These are phyloP conservation scores for Setophaga coronata DNA, from an alignment of 2,113 vertebrate species.

Conservation along the genomic window DNA sequence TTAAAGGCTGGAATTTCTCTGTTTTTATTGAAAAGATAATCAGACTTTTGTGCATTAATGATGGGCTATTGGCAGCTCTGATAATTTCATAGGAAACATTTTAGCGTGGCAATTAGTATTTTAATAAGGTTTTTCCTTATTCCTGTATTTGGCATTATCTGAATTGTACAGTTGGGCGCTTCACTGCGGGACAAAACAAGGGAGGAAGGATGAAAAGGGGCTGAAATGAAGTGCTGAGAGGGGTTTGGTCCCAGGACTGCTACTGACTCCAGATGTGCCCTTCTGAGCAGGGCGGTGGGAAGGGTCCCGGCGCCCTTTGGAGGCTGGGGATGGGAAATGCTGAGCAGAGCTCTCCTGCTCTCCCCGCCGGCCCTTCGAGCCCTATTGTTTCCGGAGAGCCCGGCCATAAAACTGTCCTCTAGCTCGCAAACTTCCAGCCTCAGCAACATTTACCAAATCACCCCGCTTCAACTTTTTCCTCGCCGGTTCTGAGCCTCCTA, in stretches of 20 bases:
- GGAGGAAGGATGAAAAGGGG: background rate
- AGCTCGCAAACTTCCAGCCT: background rate
- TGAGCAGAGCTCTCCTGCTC: background rate
- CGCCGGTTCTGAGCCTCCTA: constrained; percentile 43
- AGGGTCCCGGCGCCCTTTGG: background rate
- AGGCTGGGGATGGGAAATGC: background rate
- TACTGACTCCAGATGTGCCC: background rate
- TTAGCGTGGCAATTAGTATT: background rate
- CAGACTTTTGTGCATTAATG: constrained; percentile 15
- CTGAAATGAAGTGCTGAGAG: background rate
- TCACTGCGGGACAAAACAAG: background rate
- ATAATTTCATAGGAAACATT: background rate
- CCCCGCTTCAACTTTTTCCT: background rate
- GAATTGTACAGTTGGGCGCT: background rate
- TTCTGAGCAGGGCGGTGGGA: background rate
- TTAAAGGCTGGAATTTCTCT: constrained; percentile 38
- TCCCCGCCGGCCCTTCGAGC: background rate
- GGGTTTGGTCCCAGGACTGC: background rate
- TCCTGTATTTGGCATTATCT: constrained; percentile 29
- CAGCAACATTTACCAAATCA: constrained; percentile 9
- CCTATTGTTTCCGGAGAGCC: background rate
- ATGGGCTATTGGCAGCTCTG: constrained; percentile 17
- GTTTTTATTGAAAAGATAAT: constrained; percentile 21
- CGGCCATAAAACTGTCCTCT: background rate
- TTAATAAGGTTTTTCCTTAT: background rate